Conservation (phyloP, 2,888 invertebrate genomes). For the Andrena dorsata region DNA sequence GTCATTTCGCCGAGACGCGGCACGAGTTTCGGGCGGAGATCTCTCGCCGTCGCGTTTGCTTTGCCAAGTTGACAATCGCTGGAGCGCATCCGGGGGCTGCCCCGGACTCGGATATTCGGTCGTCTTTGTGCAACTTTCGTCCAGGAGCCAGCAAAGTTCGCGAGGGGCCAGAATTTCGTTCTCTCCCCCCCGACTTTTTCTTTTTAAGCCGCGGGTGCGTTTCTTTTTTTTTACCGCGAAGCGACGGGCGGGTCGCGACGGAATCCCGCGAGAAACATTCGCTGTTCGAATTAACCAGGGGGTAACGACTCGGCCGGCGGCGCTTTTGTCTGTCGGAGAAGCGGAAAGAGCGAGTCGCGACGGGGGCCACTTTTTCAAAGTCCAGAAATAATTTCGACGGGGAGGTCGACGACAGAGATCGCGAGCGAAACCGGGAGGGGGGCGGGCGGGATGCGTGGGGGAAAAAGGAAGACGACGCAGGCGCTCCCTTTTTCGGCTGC, state of each 20-base stretch:
- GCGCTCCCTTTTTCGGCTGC: slow-evolving; percentile 24
- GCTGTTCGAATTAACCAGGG: slow-evolving; percentile 4
- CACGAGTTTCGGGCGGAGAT: slow-evolving; percentile 33
- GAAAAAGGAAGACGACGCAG: slow-evolving; percentile 1
- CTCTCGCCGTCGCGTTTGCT: slow-evolving; percentile 41
- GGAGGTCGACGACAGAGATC: not conserved
- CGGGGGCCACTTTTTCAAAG: slow-evolving; percentile 5
- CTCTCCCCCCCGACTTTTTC: not conserved
- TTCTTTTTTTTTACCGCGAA: not conserved
- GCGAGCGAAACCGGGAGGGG: too few species aligned
- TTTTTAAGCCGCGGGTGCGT: not conserved
- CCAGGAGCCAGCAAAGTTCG: not conserved
- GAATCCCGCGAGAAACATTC: slow-evolving; percentile 11
- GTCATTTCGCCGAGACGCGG: slow-evolving; percentile 56
- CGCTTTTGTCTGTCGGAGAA: slow-evolving; percentile 3
- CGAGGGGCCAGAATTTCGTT: not conserved
- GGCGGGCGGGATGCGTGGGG: too few species aligned
- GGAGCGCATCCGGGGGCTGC: not conserved
- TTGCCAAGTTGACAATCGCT: slow-evolving; percentile 40
- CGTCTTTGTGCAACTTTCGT: not conserved
- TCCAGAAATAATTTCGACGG: slow-evolving; percentile 41
- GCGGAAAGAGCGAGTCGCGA: not conserved
- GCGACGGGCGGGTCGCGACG: not conserved
- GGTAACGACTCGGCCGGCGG: slow-evolving; percentile 30
- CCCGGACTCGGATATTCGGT: not conserved